Base-by-base conservation (phyloP, 2,888 invertebrate species). In the Cetonia aurata region DNA sequence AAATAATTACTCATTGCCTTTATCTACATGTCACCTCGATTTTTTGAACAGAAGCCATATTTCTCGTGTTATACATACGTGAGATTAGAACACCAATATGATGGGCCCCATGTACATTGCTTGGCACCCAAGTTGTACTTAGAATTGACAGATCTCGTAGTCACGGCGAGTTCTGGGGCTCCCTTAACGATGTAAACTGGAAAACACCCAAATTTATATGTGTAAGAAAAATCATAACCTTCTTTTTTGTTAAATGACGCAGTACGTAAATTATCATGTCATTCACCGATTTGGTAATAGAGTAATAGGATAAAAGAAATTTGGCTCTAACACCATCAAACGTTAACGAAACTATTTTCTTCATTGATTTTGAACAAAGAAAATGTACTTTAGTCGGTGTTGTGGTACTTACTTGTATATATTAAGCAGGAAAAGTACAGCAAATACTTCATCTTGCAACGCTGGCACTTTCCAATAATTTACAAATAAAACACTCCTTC, bases 101-200 rank as follows among this genome's bases (percentile, higher is more conserved):
- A 86, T 3, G 94, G 94, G 6, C 95, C 95, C 89, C 91, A 92
- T 6, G 92, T 91, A 81, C 95, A 95, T 79, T 89, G 55, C 55
- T 69, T 71, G 9, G 71, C 37, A 13, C 71, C 71, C 9, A 71
- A 50, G 33, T 62, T 42, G 13, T 42, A 42, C 33, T 48, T 50
- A 0, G 62, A 33, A 1, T 33, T 17, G 9, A 48, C 13, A 10
- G 62, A 9, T 31, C 13, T 62, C 15, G 62, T 10, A 4, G 9
- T 0, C 10, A 8, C 33, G 2, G 31, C 9, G 13, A 31, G 33
- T 33, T 9, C 44, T 13, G 62, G 48, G 19, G 15, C 17, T 3
- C 8, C 2, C 1, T 1, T 17, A 8, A 15, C 9, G 50, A 50
- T 15, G 8, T 50, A 8, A 15, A 10, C 50, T 50, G 19, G 9